Conservation (phyloP, 2,888 invertebrate species). For the Alsophila aescularia region DNA sequence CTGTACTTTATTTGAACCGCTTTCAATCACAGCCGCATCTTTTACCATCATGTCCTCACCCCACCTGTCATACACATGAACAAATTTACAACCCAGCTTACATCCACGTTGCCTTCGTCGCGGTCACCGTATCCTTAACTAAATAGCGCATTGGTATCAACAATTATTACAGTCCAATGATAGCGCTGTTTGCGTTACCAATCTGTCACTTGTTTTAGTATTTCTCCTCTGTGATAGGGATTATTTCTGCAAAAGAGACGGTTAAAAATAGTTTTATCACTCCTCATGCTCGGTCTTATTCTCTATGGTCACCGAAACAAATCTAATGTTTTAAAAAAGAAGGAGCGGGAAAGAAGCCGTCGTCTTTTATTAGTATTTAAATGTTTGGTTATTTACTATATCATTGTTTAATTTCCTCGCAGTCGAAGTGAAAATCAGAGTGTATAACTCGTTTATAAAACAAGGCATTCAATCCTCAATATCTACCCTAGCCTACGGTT, state of each 20-base stretch:
- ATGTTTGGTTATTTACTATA: too few relatives aligned
- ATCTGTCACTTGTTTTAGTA: conserved; percentile 32
- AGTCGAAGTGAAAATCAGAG: too few relatives aligned
- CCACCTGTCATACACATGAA: conserved; percentile 41
- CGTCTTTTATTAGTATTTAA: too few relatives aligned
- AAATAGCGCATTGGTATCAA: conserved; percentile 69
- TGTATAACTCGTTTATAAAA: too few relatives aligned
- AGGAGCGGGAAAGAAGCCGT: too few relatives aligned
- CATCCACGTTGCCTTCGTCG: conserved; percentile 58
- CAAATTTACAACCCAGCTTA: conserved; percentile 67
- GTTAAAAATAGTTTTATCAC: not conserved
- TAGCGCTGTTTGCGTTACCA: conserved; percentile 35
- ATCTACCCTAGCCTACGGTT: too few relatives aligned
- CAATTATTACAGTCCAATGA: conserved; percentile 72
- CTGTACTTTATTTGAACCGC: not conserved
- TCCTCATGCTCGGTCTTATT: too few relatives aligned
- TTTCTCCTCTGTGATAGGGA: conserved; percentile 11
- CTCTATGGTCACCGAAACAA: too few relatives aligned
- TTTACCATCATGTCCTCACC: conserved; percentile 31
- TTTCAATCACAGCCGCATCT: conserved; percentile 29
- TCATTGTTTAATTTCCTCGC: too few relatives aligned
- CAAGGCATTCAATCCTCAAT: too few relatives aligned
- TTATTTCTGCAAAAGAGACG: conserved; percentile 14
- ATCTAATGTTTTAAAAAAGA: too few relatives aligned
- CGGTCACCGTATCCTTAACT: conserved; percentile 77